A percentile compares a stretch with the other conserved stretches of the same genome.
Conservation (phyloP, 2,113 vertebrate species). For the Planiliza haematocheilus region DNA sequence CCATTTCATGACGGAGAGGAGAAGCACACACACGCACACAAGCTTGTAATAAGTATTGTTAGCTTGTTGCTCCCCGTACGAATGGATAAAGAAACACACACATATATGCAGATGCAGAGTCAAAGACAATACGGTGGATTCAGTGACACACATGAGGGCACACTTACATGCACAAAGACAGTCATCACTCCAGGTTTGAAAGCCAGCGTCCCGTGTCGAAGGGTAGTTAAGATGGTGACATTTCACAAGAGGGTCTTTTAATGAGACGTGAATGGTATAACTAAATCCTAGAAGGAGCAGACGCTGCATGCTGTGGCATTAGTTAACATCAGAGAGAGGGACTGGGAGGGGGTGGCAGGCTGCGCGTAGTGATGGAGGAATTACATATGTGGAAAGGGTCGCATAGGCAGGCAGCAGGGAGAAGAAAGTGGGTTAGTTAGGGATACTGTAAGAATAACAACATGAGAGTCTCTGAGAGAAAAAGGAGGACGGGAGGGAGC, state of each 20-base stretch:
- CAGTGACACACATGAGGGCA: conserved; percentile 19
- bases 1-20: conserved; percentile 67
- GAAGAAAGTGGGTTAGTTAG: conserved; percentile 43
- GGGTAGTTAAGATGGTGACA: conserved; percentile 63
- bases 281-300: conserved; percentile 32
- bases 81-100: conserved; percentile 7
- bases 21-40: conserved; percentile 17
- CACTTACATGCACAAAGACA: conserved; percentile 36
- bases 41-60: conserved; percentile 41
- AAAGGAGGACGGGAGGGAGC: background rate
- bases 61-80: conserved; percentile 16
- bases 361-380: conserved; percentile 8
- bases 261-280: conserved; percentile 56
- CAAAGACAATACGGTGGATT: conserved; percentile 22
- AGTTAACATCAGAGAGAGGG: conserved; percentile 25
- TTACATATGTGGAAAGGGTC: conserved; percentile 6
- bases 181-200: conserved; percentile 50
- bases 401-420: conserved; percentile 1
- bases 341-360: conserved; percentile 1
- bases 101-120: background rate
- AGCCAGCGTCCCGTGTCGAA: conserved; percentile 55
- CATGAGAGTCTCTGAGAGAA: conserved; percentile 32
- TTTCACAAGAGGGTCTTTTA: conserved; percentile 65
- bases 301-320: conserved; percentile 27
- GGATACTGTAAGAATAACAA: conserved; percentile 22